Evolutionary conservation across 2,888 invertebrate genomes (phyloP), one percentile per base, ranked within the genome.

Genomic region (Anorthoa munda): DNA sequence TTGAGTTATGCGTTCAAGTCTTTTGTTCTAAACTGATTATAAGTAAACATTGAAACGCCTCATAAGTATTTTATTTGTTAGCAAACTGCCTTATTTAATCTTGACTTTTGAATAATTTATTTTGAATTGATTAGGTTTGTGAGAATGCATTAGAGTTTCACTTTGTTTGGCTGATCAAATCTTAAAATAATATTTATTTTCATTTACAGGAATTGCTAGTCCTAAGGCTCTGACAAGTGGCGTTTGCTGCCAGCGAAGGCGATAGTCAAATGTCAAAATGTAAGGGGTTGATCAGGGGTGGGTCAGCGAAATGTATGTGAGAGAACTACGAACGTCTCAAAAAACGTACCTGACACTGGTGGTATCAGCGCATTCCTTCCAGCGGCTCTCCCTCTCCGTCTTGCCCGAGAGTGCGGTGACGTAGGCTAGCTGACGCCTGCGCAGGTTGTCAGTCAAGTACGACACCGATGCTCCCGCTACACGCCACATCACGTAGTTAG

Each of bases 401-500:
- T 98, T 97, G 1, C 99, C 99, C 11, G 98, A 98, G 12, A 99
- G 96, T 0, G 97, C 97, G 0, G 98, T 98, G 68, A 98, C 97
- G 93, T 98, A 99, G 53, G 97, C 97, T 66, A 99, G 95, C 90
- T 99, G 98, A 0, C 98, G 96, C 68, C 98, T 97, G 7, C 99
- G 97, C 75, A 98, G 97, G 71, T 97, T 97, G 67, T 99, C 98
- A 0, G 97, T 98, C 79, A 99, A 95, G 92, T 98, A 99, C 4
- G 98, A 97, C 13, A 98, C 97, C 0, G 98, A 98, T 7, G 98
- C 98, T 0, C 98, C 98, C 0, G 98, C 98, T 0, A 98, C 98
- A 68, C 99, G 97, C 99, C 99, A 99, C 97, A 99, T 97, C 86
- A 98, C 97, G 91, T 99, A 99, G 95, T 99, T 99, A 4, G 99